Percentiles rank a stretch among this genome's conserved stretches.
Conservation (phyloP, 2,888 invertebrate species). For the Papilio demoleus region DNA sequence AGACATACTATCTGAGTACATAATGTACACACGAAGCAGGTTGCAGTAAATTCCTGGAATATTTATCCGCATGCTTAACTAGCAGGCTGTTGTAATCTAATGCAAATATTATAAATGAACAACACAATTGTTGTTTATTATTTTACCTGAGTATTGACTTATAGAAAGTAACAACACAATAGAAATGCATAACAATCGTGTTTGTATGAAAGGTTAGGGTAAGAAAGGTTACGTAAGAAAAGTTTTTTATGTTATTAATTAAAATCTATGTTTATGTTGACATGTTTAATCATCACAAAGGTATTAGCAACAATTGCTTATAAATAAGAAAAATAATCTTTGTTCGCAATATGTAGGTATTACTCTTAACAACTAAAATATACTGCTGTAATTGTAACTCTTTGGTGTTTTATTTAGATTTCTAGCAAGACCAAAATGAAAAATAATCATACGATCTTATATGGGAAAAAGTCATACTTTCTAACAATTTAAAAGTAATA, state of each 20-base stretch:
- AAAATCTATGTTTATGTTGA: not conserved
- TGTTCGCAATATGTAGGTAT: too few species aligned
- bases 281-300: not conserved
- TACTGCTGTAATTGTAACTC: too few species aligned
- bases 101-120: conserved; percentile 2
- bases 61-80: conserved; percentile 1
- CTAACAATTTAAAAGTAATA: too few species aligned
- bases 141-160: not conserved
- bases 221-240: not conserved
- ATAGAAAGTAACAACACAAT: conserved; percentile 9
- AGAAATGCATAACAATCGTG: not conserved
- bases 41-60: conserved; percentile 14
- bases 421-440: too few species aligned
- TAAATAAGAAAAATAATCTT: not conserved
- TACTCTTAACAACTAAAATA: too few species aligned
- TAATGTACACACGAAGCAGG: not conserved
- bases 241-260: not conserved
- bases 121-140: conserved; percentile 6
- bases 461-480: too few species aligned
- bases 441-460: too few species aligned
- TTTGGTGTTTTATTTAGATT: too few species aligned
- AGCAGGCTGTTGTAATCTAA: conserved; percentile 5
- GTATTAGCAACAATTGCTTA: not conserved
- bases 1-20: not conserved
- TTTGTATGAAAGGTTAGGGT: not conserved